Conservation (phyloP, 2,888 invertebrate species). For the Griposia aprilina region DNA sequence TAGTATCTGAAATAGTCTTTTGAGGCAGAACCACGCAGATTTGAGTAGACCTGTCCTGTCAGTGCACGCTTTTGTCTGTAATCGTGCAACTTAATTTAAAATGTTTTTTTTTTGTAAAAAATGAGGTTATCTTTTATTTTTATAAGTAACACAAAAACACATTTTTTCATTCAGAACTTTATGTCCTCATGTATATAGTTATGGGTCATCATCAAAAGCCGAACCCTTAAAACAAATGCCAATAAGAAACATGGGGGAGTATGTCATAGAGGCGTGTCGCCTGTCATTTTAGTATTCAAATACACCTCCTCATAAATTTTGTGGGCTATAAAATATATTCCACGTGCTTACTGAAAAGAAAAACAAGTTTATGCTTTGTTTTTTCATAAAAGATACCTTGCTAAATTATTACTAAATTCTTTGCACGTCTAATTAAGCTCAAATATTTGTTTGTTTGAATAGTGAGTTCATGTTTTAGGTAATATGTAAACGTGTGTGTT, state of each 20-base stretch:
- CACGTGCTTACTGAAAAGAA: slow-evolving; percentile 13
- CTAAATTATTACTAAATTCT: not conserved
- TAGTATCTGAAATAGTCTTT: not conserved
- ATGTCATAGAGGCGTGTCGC: slow-evolving; percentile 50
- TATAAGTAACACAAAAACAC: not conserved
- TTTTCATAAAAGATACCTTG: not conserved
- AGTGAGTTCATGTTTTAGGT: not conserved
- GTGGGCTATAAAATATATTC: slow-evolving; percentile 32
- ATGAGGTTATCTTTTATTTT: no score
- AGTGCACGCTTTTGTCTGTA: not conserved
- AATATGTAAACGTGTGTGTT: not conserved
- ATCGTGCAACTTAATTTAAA: not conserved
- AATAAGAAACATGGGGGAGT: slow-evolving; percentile 38
- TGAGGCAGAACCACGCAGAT: not conserved
- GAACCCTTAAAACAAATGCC: slow-evolving; percentile 49
- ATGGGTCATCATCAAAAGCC: slow-evolving; percentile 36
- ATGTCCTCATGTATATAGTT: slow-evolving; percentile 20
- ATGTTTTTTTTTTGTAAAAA: no score
- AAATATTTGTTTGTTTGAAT: no score
- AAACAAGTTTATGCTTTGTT: not conserved
- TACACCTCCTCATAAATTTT: slow-evolving; percentile 56
- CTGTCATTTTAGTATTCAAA: slow-evolving; percentile 67
- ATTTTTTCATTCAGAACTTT: slow-evolving; percentile 4
- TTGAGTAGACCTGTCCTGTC: not conserved
- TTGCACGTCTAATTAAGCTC: not conserved